Evolutionary conservation across 2,888 invertebrate genomes (phyloP), one percentile per base, ranked within the genome.

Genomic region (Shargacucullia verbasci): DNA sequence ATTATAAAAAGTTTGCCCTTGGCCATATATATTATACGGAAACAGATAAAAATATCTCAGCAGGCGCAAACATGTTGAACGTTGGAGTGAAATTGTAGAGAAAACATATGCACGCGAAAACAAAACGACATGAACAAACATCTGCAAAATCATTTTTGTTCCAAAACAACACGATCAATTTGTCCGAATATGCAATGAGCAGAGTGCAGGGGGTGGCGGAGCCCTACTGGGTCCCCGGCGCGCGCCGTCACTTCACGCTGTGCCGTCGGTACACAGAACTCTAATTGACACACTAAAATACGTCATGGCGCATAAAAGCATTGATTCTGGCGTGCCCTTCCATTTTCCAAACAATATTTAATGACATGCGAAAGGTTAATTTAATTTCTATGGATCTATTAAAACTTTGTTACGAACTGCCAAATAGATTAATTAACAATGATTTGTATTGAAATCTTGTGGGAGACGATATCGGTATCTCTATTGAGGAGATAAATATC

Each of bases 211-310:
- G 78, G 73, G 76, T 61, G 70, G 75, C 63, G 73, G 68, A 63
- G 65, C 69, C 75, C 73, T 52, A 62, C 70, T 55, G 73, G 34
- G 73, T 70, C 69, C 79, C 82, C 81, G 79, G 72, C 83, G 86
- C 67, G 85, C 70, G 72, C 71, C 85, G 84, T 73, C 82, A 81
- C 77, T 84, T 83, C 92, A 86, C 79, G 92, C 93, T 91, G 92
- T 43, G 92, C 67, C 84, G 85, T 86, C 87, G 83, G 86, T 82
- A 91, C 86, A 91, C 92, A 92, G 83, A 88, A 86, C 90, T 92
- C 92, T 92, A 93, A 94, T 93, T 92, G 92, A 92, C 90, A 92
- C 91, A 91, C 91, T 91, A 90, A 89, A 90, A 88, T 88, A 87
- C 86, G 85, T 87, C 86, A 87, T 81, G 76, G 78, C 70, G 77